Conservation (phyloP, 2,888 invertebrate species). For the Caenorhabditis becei region DNA sequence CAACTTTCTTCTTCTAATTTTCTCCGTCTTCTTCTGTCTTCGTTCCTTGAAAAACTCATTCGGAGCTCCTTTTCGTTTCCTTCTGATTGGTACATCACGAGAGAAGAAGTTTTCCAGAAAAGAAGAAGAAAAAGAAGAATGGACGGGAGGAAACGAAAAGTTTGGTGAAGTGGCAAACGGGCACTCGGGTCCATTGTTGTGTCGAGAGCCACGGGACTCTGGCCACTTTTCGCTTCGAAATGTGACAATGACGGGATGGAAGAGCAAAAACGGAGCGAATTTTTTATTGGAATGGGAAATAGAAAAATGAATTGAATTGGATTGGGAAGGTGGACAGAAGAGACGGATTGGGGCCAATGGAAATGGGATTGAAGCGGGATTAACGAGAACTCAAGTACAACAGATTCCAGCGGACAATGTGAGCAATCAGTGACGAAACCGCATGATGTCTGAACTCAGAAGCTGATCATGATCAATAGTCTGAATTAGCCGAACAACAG, state of each 20-base stretch:
- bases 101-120: constrained; percentile 17
- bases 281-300: constrained; percentile 39
- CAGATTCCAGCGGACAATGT: too few species aligned
- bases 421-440: not conserved
- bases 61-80: constrained; percentile 5
- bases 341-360: not conserved
- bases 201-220: constrained; percentile 14
- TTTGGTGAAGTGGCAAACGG: constrained; percentile 54
- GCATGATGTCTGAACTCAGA: too few species aligned
- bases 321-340: too few species aligned
- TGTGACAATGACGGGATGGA: constrained; percentile 47
- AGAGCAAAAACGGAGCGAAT: constrained; percentile 39
- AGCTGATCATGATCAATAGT: too few species aligned
- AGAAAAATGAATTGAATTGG: constrained; percentile 32
- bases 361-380: not conserved
- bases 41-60: constrained; percentile 50
- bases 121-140: constrained; percentile 17
- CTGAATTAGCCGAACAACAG: too few species aligned
- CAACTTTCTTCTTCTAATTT: constrained; percentile 16
- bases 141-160: constrained; percentile 29
- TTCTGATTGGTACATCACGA: constrained; percentile 16
- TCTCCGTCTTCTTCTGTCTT: constrained; percentile 32
- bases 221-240: constrained; percentile 32
- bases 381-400: not conserved
- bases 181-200: constrained; percentile 41